Base-by-base conservation (phyloP, 2,888 invertebrate species). In the Eulithis testata region DNA sequence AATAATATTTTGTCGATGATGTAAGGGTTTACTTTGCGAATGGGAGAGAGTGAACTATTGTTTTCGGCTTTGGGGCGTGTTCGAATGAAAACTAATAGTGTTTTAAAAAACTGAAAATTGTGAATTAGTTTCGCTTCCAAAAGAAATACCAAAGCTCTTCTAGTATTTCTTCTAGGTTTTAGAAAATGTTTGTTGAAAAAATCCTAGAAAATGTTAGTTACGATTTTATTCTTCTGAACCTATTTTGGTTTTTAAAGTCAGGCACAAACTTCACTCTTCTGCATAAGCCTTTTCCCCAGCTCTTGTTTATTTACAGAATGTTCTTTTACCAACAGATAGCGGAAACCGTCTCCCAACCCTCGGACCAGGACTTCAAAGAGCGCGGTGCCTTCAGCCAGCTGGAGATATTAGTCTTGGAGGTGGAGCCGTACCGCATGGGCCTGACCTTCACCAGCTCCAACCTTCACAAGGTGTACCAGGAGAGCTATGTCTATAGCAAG, bases 321-420 rank as follows among this genome's bases (percentile, higher is more conserved):
- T 2, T 47, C 3, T 49, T 59, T 8, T n/a, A 12, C 7, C 49
- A 57, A 60, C 81, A 92, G 92, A 90, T 92, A 72, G 92, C 90
- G n/a, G 91, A 92, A 73, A 86, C 88, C 0, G 76, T 90, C 1
- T 84, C 91, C 11, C 83, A 84, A 78, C 77, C 83, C 0, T 78
- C 86, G 2, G 91, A 92, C 31, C 71, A 81, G 72, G 92, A 92
- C 76, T 92, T 88, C 82, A 89, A 87, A 50, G 92, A 91, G 73
- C 84, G 89, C 0, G 86, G 84, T 0, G 90, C 93, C 0, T 89
- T 89, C 77, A 92, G 93, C 65, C 85, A 88, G 58, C 76, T 93
- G 40, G 91, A 91, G 76, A 80, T 93, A 52, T 83, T 87, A 0
- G 76, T 92, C 8, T 70, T 89, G 36, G 91, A 90, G 67, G 85